Evolutionary conservation across 1,140 invertebrate genomes (phyloP).

Genomic region (Pararge aegeria): DNA sequence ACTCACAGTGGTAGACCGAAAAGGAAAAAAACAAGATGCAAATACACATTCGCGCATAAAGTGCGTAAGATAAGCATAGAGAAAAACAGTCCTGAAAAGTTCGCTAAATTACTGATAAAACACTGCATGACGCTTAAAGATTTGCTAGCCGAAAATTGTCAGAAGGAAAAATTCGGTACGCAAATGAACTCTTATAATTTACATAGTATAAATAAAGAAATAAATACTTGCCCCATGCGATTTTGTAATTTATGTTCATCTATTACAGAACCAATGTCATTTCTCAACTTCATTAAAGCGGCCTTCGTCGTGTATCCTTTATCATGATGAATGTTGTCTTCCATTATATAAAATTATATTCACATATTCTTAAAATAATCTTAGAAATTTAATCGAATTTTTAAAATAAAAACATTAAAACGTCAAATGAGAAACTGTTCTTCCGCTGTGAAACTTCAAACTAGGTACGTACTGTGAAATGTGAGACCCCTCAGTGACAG

Average conservation of each 20-base stretch:
- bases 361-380: constrained; percentile 14
- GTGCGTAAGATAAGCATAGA: too few relatives aligned
- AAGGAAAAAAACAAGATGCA: too few relatives aligned
- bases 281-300: constrained; percentile 60
- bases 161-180: too few relatives aligned
- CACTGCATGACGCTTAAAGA: too few relatives aligned
- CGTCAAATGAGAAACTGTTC: background rate
- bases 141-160: too few relatives aligned
- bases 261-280: constrained; percentile 59
- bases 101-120: too few relatives aligned
- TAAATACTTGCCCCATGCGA: constrained; percentile 50
- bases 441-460: too few relatives aligned
- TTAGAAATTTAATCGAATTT: background rate
- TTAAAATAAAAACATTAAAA: background rate
- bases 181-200: too few relatives aligned
- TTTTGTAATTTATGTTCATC: constrained; percentile 63
- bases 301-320: constrained; percentile 62
- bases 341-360: constrained; percentile 22
- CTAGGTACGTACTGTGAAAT: too few relatives aligned
- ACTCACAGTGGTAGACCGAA: too few relatives aligned
- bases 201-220: constrained; percentile 2
- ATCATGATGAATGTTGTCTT: constrained; percentile 33
- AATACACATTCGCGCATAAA: too few relatives aligned
- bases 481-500: background rate
- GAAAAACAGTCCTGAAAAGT: too few relatives aligned